Evolutionary conservation across 2,888 invertebrate genomes (phyloP), one percentile per base, ranked within the genome.

Genomic region (Cryptocheilus praepositus): DNA sequence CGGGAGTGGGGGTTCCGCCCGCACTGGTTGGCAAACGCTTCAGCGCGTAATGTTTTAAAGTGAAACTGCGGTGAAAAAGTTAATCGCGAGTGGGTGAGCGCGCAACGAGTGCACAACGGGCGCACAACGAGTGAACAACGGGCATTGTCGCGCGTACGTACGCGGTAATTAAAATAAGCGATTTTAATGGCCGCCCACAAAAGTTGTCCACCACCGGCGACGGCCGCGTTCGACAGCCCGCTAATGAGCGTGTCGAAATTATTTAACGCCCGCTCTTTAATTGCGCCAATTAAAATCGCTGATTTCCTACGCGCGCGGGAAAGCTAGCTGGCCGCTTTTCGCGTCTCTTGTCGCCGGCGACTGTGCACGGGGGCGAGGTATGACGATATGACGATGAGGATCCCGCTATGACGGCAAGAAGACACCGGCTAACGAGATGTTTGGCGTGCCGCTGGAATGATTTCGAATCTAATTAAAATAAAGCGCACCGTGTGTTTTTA

Each of bases 381-480:
- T 16, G 49, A 11, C n/a, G 49, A 18, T n/a, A 7, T 36, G 36
- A 36, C 36, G 36, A 36, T 3, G 49, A 49, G 16, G 18, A 18
- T 13, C 15, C n/a, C n/a, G 46, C 3, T 46, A n/a, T 46, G 46
- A 15, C 46, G 46, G 3, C 3, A 16, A 13, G 15, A n/a, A 2
- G 49, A 49, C 49, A 49, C 36, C 36, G 36, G 36, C 11, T 36
- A 36, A 49, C 49, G 36, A 36, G 15, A 46, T 25, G 21, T 53
- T 52, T 54, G 54, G 54, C 46, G 45, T 52, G 43, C 18, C 44
- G 52, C 43, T 36, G 7, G 21, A 16, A 55, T 45, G 43, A 61
- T 62, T 67, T 64, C 25, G 52, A 7, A 51, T 60, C 25, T 66
- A 73, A 76, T 76, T 68, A 73, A 79, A 76, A 71, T 71, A 76